These are phyloP conservation scores for Ceratina japonica DNA, from an alignment of 1,140 invertebrate genomes.

Conservation along the genomic window DNA sequence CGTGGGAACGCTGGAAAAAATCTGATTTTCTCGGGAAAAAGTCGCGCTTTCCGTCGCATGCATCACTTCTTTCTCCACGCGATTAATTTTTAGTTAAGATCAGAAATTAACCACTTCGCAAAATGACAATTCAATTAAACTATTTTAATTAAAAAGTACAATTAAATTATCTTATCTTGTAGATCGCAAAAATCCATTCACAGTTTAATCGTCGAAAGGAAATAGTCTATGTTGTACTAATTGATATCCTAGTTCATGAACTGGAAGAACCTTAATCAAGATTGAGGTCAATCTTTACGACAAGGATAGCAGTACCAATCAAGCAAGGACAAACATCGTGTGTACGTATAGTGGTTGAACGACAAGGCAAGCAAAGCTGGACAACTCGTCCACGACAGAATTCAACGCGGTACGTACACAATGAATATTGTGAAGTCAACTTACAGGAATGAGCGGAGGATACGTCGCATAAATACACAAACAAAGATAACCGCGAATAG, in stretches of 20 bases:
- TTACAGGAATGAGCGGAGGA: too few species aligned
- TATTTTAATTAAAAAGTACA: not conserved
- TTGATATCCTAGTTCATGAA: not conserved
- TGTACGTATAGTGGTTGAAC: not conserved
- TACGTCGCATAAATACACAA: too few species aligned
- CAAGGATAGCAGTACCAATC: not conserved
- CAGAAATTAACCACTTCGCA: not conserved
- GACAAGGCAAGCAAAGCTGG: not conserved
- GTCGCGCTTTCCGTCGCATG: not conserved
- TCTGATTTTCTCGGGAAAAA: not conserved
- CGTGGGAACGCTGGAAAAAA: not conserved
- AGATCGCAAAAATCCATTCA: too few species aligned
- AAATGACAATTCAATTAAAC: not conserved
- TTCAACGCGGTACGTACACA: not conserved
- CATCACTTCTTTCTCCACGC: not conserved
- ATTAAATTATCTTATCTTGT: too few species aligned
- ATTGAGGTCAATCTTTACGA: slow-evolving; percentile 1
- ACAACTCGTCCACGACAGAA: not conserved
- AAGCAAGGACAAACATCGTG: not conserved
- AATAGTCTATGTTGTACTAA: too few species aligned
- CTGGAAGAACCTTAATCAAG: not conserved
- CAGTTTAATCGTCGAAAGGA: too few species aligned
- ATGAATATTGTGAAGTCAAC: not conserved
- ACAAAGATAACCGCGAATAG: too few species aligned
- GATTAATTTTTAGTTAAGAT: not conserved